These are phyloP conservation scores for Cossypha caffra DNA, from an alignment of 2,797 vertebrate genomes.

Conservation along the genomic window DNA sequence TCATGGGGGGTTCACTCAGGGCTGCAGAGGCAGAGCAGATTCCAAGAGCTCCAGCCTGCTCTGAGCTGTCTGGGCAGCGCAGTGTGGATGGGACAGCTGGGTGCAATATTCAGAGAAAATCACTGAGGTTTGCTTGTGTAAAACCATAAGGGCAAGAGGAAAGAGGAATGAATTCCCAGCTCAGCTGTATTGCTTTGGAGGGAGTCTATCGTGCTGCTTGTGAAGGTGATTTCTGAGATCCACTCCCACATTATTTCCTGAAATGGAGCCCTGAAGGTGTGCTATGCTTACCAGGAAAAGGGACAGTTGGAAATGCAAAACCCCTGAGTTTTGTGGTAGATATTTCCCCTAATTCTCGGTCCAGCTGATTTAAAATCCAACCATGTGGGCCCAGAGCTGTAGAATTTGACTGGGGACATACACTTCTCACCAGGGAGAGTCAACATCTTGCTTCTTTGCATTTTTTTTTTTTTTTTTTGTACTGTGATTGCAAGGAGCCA, in stretches of 20 bases:
- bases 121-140: background rate
- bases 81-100: background rate
- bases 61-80: background rate
- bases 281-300: background rate
- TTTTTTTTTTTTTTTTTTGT: background rate
- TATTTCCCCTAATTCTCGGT: background rate
- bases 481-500: background rate
- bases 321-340: background rate
- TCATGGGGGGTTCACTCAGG: fast-evolving
- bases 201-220: background rate
- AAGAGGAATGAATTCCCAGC: background rate
- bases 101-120: background rate
- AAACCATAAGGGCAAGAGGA: background rate
- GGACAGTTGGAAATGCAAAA: background rate
- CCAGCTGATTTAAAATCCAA: background rate
- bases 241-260: background rate
- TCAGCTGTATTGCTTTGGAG: background rate
- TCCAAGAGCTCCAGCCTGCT: fast-evolving
- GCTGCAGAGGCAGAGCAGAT: background rate
- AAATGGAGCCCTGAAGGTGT: background rate
- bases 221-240: background rate
- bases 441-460: background rate
- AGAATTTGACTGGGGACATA: background rate
- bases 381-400: fast-evolving
- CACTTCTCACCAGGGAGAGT: background rate